phyloP scores from a whole-genome alignment of 2,797 vertebrate species.

The Lepus oiostolus region DNA sequence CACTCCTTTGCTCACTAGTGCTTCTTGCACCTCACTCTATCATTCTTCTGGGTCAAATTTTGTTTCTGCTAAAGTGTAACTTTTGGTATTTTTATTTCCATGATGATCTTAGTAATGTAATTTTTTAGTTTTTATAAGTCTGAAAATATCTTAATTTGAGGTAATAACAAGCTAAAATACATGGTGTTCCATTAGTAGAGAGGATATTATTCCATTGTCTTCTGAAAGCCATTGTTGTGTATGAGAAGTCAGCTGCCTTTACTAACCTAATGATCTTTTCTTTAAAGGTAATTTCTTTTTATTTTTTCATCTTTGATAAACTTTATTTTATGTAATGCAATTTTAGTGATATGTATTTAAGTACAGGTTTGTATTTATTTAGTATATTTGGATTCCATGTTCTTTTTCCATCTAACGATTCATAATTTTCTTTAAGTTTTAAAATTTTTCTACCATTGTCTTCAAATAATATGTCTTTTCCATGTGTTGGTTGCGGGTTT shows the following conservation, averaged over 20 bases:
- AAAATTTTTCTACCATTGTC: slow-evolving; percentile 13
- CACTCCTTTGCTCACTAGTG: background rate
- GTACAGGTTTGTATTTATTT: slow-evolving; percentile 38
- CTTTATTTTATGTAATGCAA: slow-evolving; percentile 26
- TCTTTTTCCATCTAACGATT: slow-evolving; percentile 23
- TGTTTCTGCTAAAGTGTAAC: background rate
- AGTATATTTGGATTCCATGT: slow-evolving; percentile 10
- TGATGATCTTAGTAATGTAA: slow-evolving; percentile 19
- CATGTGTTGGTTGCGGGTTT: background rate
- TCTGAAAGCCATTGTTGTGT: slow-evolving; percentile 42
- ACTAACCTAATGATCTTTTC: background rate
- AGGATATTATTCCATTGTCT: slow-evolving; percentile 31
- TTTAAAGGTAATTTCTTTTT: background rate
- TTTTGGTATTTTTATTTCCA: slow-evolving; percentile 45
- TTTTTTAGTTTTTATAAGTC: slow-evolving; percentile 13
- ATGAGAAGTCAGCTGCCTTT: background rate
- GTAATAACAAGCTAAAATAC: slow-evolving; percentile 20
- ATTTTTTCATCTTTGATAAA: background rate
- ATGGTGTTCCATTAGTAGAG: background rate
- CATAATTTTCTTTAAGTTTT: slow-evolving; percentile 47
- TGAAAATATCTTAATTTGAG: slow-evolving; percentile 38
- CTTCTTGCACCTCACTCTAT: background rate
- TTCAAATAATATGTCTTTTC: background rate
- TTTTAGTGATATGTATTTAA: slow-evolving; percentile 9
- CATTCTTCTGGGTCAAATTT: slow-evolving; percentile 17